Evolutionary conservation across 2,113 vertebrate genomes (phyloP).

Genomic region (Myiagra hebetior): DNA sequence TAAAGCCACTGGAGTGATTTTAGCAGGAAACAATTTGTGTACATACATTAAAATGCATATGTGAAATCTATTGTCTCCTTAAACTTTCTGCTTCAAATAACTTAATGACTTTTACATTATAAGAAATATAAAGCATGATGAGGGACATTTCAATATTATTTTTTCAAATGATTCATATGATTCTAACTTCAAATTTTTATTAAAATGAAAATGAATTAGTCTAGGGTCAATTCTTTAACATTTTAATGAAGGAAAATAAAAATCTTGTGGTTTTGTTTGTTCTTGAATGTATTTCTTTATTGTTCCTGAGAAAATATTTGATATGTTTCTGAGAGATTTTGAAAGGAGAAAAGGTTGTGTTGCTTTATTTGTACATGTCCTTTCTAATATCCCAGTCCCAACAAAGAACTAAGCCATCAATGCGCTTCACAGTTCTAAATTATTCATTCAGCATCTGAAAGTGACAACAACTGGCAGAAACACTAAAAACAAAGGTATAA

Average conservation of each 20-base stretch:
- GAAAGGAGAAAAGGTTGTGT: neutral
- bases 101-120: neutral
- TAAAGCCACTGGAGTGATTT: neutral
- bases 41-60: neutral
- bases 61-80: neutral
- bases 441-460: neutral
- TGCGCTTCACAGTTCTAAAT: neutral
- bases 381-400: neutral
- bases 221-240: neutral
- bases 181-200: neutral
- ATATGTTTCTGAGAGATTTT: neutral
- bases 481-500: neutral
- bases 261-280: neutral
- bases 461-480: neutral
- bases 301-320: neutral
- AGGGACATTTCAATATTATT: neutral
- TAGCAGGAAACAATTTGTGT: neutral
- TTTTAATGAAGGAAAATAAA: neutral
- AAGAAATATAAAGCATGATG: neutral
- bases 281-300: neutral
- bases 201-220: neutral
- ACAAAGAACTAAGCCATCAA: neutral
- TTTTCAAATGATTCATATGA: neutral
- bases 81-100: neutral
- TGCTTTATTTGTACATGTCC: neutral